phyloP scores from a whole-genome alignment of 2,797 vertebrate species.

The Meda fulgida region DNA sequence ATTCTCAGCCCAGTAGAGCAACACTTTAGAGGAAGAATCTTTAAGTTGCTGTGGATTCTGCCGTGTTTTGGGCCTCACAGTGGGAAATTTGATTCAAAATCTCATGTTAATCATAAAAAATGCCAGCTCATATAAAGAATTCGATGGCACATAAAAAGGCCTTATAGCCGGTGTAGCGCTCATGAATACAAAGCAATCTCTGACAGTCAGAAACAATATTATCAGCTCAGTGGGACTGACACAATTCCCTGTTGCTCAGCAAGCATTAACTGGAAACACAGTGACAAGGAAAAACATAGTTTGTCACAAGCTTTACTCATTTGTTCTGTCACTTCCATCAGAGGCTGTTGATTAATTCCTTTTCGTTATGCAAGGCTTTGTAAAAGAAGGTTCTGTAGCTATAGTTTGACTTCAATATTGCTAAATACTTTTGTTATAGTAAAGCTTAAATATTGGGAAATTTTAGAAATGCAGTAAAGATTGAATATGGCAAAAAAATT shows the following conservation, averaged over 20 bases:
- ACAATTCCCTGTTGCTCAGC: conserved; percentile 3
- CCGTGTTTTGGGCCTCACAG: not conserved
- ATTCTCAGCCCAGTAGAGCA: conserved; percentile 3
- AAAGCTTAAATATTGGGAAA: not conserved
- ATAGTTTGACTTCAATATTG: not conserved
- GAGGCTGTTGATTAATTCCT: conserved; percentile 1
- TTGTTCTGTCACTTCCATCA: not conserved
- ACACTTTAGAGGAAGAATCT: conserved; percentile 11
- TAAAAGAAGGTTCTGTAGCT: not conserved
- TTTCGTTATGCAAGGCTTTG: not conserved
- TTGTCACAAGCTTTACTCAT: conserved; percentile 14
- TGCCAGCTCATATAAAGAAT: conserved; percentile 2
- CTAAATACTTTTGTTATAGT: not conserved
- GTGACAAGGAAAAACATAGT: conserved; percentile 1
- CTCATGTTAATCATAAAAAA: conserved; percentile 24
- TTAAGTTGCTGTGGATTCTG: not conserved
- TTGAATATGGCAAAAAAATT: not conserved
- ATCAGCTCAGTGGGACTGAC: conserved; percentile 13
- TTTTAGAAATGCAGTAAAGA: not conserved
- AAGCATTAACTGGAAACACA: conserved; percentile 23
- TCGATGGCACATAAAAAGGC: not conserved
- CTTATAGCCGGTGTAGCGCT: not conserved
- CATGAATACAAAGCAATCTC: conserved; percentile 16
- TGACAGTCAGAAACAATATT: conserved; percentile 38
- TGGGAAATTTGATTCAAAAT: conserved; percentile 17